Base-by-base conservation (phyloP, 2,888 invertebrate species). In the Tenthredo distinguenda region DNA sequence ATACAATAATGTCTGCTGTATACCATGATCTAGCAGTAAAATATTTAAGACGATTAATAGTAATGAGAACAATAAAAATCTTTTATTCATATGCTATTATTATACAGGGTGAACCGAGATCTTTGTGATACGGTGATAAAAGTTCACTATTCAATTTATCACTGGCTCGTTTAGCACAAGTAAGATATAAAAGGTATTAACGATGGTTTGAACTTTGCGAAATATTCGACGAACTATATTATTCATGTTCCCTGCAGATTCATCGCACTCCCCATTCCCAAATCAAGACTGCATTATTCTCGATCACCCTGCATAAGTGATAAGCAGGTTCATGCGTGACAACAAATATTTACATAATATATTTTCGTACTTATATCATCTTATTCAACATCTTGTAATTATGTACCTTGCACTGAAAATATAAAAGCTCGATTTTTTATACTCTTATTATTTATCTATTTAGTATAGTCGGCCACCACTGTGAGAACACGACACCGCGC, bases 381-480 rank as follows among this genome's bases (percentile, higher is more conserved):
- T 40, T 77, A 65, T 65, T 18, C 31, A 79, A 31, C 79, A 81
- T 65, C n/a, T 34, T 74, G 37, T 85, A 85, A 31, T 43, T 37
- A 65, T 85, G 47, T 77, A 71, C 15, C 68, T 82, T 71, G 82
- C 85, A 55, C 71, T 82, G 81, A 82, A 85, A 85, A 85, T 85
- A 85, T 85, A 85, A 71, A 85, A 85, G 85, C 85, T 85, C 81
- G 85, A 68, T 40, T 81, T 82, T 81, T 82, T 82, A 55, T 68
- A 31, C 43, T 71, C 43, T 71, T 83, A 65, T 81, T 40, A 55
- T 55, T 77, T 55, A 77, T 62, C 26, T 81, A 40, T 50, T 43
- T 62, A 62, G 26, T 26, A 62, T 62, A 62, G 34, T 81, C 58
- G n/a, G 37, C 62, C 81, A 62, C 18, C 81, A 37, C n/a, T 81